phyloP scores from a whole-genome alignment of 2,113 vertebrate species.

The Cottus gobio region DNA sequence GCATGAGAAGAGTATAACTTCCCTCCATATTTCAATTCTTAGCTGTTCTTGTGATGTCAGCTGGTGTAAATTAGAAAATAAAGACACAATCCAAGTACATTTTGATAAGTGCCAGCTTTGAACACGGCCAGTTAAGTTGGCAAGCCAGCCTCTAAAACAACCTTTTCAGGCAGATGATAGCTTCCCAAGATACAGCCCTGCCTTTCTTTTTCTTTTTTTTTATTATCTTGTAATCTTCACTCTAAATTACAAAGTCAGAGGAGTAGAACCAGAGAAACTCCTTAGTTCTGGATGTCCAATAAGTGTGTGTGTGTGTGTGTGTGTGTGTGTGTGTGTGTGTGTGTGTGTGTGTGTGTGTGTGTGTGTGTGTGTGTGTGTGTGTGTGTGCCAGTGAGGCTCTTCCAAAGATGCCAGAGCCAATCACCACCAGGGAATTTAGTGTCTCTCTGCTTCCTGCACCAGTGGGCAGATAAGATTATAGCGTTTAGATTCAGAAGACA shows the following conservation, averaged over 20 bases:
- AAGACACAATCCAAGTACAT: neutral
- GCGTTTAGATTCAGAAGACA: conserved; percentile 70
- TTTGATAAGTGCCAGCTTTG: neutral
- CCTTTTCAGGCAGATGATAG: conserved; percentile 1
- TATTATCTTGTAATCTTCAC: conserved; percentile 37
- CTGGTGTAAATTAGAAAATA: neutral
- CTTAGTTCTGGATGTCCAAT: conserved; percentile 51
- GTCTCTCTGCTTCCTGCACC: conserved; percentile 63
- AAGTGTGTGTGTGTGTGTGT: conserved; percentile 7
- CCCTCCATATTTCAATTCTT: neutral
- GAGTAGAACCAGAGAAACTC: conserved; percentile 44
- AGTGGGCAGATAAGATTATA: conserved; percentile 69
- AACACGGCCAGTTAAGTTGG: neutral
- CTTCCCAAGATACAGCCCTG: conserved; percentile 9
- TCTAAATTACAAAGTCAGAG: conserved; percentile 57
- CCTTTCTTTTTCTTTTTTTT: conserved; percentile 6
- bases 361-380: neutral
- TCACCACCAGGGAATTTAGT: conserved; percentile 61
- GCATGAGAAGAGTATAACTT: neutral
- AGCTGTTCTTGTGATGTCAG: neutral
- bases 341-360: too few relatives aligned
- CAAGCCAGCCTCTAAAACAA: conserved; percentile 26
- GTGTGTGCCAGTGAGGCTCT: conserved; percentile 8
- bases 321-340: too few relatives aligned
- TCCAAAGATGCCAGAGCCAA: conserved; percentile 59